phyloP scores from a whole-genome alignment of 2,797 vertebrate species.

The Pelochelys cantorii region DNA sequence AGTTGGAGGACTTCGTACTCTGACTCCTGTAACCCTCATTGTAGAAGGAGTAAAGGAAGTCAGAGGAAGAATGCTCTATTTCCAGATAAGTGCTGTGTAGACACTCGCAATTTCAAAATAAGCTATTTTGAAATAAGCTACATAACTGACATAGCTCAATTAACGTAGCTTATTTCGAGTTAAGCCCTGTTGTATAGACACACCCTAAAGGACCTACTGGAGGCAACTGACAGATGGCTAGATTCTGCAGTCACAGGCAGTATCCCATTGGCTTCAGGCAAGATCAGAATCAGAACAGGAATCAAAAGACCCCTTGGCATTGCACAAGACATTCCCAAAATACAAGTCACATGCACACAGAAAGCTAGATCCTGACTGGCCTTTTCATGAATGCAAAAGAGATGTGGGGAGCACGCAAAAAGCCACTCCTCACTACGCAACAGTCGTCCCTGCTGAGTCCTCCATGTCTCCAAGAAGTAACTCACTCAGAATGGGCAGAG shows the following conservation, averaged over 20 bases:
- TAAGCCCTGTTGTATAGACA: too few relatives aligned
- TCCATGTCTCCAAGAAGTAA: not conserved
- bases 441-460: too few relatives aligned
- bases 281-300: not conserved
- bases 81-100: too few relatives aligned
- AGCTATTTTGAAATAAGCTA: too few relatives aligned
- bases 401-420: not conserved
- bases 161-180: too few relatives aligned
- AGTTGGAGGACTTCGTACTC: too few relatives aligned
- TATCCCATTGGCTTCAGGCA: not conserved
- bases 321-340: not conserved
- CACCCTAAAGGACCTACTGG: not conserved
- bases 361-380: not conserved
- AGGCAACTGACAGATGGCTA: not conserved
- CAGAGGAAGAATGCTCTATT: too few relatives aligned
- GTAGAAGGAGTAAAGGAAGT: too few relatives aligned
- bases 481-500: not conserved
- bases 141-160: too few relatives aligned
- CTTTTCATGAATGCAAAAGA: not conserved
- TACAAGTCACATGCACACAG: not conserved
- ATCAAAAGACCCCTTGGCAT: not conserved
- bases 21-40: too few relatives aligned
- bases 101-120: too few relatives aligned
- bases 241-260: not conserved
- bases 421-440: not conserved